phyloP scores from a whole-genome alignment of 2,113 vertebrate species.

The Lampris megalopsis region DNA sequence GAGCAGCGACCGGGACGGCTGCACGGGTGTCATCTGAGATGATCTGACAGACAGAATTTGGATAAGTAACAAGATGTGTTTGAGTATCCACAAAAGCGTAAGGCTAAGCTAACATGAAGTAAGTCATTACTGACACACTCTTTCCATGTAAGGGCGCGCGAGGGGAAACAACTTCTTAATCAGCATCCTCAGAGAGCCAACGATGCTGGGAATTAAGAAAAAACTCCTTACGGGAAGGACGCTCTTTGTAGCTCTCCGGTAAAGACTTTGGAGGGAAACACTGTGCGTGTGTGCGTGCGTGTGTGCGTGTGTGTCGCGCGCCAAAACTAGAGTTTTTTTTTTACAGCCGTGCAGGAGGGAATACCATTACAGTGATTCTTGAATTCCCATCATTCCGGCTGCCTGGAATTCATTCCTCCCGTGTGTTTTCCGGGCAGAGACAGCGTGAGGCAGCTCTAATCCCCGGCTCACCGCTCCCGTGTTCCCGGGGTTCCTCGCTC shows the following conservation, averaged over 20 bases:
- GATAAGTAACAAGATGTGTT: no score
- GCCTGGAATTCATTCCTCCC: constrained; percentile 37
- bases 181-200: constrained; percentile 61
- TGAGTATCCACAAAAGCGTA: not conserved
- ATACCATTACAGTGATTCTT: constrained; percentile 60
- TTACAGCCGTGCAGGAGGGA: constrained; percentile 58
- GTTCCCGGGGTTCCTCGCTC: constrained; percentile 74
- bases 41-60: no score
- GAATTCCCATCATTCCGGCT: constrained; percentile 74
- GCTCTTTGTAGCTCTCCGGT: constrained; percentile 57
- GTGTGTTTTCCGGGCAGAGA: constrained; percentile 71
- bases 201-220: constrained; percentile 73
- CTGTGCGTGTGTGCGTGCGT: not conserved
- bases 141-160: constrained; percentile 9
- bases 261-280: constrained; percentile 41
- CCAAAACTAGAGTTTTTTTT: constrained; percentile 24
- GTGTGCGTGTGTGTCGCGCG: constrained; percentile 9
- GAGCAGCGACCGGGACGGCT: no score
- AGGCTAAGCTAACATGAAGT: not conserved
- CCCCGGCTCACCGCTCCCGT: constrained; percentile 54
- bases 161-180: constrained; percentile 47
- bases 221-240: constrained; percentile 70
- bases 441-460: constrained; percentile 51
- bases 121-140: constrained; percentile 8
- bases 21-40: no score